phyloP scores from a whole-genome alignment of 2,888 invertebrate genomes.

The Chrysotoxum bicinctum region DNA sequence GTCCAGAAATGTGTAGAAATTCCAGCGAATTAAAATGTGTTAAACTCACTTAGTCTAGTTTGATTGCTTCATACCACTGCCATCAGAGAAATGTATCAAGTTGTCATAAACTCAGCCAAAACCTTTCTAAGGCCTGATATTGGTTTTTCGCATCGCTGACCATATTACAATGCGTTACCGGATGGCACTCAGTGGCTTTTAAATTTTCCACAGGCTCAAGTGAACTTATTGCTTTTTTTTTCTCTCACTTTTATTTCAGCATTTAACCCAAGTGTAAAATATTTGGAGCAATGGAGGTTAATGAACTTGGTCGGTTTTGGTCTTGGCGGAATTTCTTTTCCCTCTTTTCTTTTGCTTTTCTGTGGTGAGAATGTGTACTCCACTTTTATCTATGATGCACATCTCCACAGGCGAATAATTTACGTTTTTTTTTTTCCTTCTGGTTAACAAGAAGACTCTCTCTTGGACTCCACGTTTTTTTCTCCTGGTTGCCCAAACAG shows the following conservation, averaged over 20 bases:
- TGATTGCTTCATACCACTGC: too few relatives aligned
- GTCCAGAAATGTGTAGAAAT: too few relatives aligned
- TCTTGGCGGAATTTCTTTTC: background rate
- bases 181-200: background rate
- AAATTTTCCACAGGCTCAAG: background rate
- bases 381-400: slow-evolving; percentile 57
- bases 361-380: slow-evolving; percentile 32
- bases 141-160: too few relatives aligned
- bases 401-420: slow-evolving; percentile 36
- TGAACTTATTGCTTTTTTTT: background rate
- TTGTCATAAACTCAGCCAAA: too few relatives aligned
- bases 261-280: background rate
- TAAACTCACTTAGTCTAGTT: too few relatives aligned
- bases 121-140: too few relatives aligned
- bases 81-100: too few relatives aligned
- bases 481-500: background rate
- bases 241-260: slow-evolving; percentile 3
- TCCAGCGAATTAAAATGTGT: too few relatives aligned
- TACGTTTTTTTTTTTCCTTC: background rate
- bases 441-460: background rate
- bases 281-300: slow-evolving; percentile 57
- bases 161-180: background rate
- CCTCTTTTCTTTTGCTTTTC: background rate
- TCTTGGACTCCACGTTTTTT: background rate
- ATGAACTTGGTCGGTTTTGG: slow-evolving; percentile 55